Evolutionary conservation across 2,113 vertebrate species (phyloP), one percentile per base, ranked within the genome.

Genomic region (Bufo gargarizans): DNA sequence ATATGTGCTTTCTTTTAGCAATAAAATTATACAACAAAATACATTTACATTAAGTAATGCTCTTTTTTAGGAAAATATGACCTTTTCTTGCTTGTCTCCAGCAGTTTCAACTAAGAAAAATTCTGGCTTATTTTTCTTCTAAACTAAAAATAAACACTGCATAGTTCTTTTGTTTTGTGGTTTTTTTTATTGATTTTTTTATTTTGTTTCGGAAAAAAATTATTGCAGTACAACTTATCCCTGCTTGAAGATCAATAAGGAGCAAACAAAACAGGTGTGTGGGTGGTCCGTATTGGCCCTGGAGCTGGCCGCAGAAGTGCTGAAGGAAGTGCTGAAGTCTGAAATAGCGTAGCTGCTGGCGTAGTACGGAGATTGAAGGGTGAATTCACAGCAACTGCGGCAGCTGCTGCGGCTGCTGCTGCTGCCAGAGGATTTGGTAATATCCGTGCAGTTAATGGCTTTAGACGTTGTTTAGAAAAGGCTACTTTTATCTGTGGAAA

Each of bases 211-310:
- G 90, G 91, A 93, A 95, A 96, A 83, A 96, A 95, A 96, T 99
- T 99, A 98, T 98, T 98, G 97, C 97, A 95, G 96, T 96, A 95
- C 93, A 93, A 90, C 84, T 33, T 20, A 91, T 93, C 94, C 93
- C 92, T 84, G 84, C 91, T 85, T 90, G 90, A 92, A 94, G 92
- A 93, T 99, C 96, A 99, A 88, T 99, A 99, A 58, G 98, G 98
- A 91, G 98, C 95, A 90, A 99, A 99, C 87, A 99, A 95, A 92
- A 99, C 94, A 0, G 97, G 96, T 4, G 98, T 95, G 90, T 99
- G 98, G 92, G 97, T 91, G 93, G 97, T 99, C 96, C 98, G 96
- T 94, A 99, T 95, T 89, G 98, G 98, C 90, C 98, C 98, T 0
- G 97, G 98, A 85, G 97, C 97, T 17, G 97, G 97, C 91, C 97